Evolutionary conservation across 1,140 invertebrate species (phyloP).

Genomic region (Ectropis grisescens): DNA sequence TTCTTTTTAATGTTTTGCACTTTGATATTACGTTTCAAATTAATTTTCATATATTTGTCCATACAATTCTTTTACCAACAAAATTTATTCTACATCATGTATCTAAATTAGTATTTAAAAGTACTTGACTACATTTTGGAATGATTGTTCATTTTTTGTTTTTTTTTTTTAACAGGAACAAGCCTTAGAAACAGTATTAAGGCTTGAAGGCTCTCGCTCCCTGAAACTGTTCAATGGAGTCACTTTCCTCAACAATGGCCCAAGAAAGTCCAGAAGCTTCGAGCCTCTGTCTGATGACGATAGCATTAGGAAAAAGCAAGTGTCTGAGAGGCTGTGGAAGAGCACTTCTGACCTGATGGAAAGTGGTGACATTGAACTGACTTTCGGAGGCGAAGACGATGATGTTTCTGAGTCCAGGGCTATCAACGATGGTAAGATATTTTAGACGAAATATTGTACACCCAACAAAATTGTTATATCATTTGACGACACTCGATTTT

Average conservation of each 20-base stretch:
- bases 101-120: too few relatives aligned
- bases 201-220: constrained; percentile 36
- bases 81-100: too few relatives aligned
- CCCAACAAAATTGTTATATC: too few relatives aligned
- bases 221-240: constrained; percentile 44
- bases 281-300: constrained; percentile 38
- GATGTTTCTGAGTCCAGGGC: constrained; percentile 39
- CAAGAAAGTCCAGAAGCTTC: constrained; percentile 36
- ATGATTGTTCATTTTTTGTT: too few relatives aligned
- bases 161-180: constrained; percentile 38
- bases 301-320: constrained; percentile 30
- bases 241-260: constrained; percentile 41
- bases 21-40: too few relatives aligned
- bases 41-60: too few relatives aligned
- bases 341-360: constrained; percentile 33
- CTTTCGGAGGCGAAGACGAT: constrained; percentile 29
- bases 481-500: too few relatives aligned
- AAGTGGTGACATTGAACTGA: constrained; percentile 45
- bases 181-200: constrained; percentile 36
- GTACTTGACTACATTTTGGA: too few relatives aligned
- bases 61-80: too few relatives aligned
- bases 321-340: constrained; percentile 43
- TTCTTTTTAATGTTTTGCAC: too few relatives aligned
- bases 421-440: constrained; percentile 40
- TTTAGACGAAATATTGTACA: too few relatives aligned